Base-by-base conservation (phyloP, 2,888 invertebrate genomes). In the Peribatodes rhomboidaria region DNA sequence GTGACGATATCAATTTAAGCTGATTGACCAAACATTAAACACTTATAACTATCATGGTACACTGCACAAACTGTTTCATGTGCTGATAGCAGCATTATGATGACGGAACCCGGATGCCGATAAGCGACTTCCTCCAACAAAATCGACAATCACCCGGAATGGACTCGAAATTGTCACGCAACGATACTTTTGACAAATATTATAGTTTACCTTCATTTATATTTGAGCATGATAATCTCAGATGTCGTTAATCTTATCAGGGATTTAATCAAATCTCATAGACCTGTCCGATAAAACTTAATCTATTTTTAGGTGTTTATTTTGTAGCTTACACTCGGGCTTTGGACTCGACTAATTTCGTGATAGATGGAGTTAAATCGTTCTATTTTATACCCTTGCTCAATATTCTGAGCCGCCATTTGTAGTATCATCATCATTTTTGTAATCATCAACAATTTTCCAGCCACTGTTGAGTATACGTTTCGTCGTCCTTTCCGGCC, bases 71-170 rank as follows among this genome's bases (percentile, higher is more conserved):
- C n/a, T 6, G 13, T 46, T 27, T n/a, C 22, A 22, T 22, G 2
- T 20, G 22, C 22, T 27, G 27, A 27, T 6, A 27, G 6, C 6
- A 27, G 6, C 2, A 27, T 27, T 4, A 2, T 27, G 27, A 3
- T 14, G 9, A 31, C 46, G 46, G 60, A 61, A 54, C 16, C 31
- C 1, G 37, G 2, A 22, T 14, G 13, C n/a, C 7, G 54, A 61
- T 55, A 61, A 8, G 60, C 9, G n/a, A 41, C 41, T 47, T 61
- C 54, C 54, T 59, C 9, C 14, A 13, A 31, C 27, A 31, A 49
- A 41, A 50, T 20, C n/a, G n/a, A n/a, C 27, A 18, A 61, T 61
- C 54, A 37, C 2, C 3, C 35, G 35, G 44, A 42, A 57, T 22
- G 44, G 7, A 22, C 22, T 22, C 7, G 13, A 22, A 22, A 46